A percentile compares a stretch with the other conserved stretches of the same genome.
Evolutionary conservation across 2,888 invertebrate species (phyloP).

Genomic region (Meghimatium bilineatum): DNA sequence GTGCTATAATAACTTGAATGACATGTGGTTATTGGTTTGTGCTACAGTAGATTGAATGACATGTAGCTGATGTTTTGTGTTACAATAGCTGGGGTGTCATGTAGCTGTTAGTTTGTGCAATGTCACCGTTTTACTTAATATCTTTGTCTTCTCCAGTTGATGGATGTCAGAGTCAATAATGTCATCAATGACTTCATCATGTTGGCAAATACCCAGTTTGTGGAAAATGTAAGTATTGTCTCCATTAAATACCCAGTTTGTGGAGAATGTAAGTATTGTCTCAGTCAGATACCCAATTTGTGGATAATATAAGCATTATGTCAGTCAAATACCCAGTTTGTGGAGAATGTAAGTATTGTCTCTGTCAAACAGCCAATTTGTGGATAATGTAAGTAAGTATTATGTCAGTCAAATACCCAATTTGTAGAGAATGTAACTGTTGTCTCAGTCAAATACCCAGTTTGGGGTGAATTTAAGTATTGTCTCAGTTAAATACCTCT

Average conservation of each 20-base stretch:
- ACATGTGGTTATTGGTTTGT: too few relatives aligned
- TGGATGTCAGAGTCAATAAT: constrained; percentile 77
- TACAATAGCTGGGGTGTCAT: too few relatives aligned
- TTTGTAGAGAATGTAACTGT: neutral
- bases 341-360: neutral
- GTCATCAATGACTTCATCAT: constrained; percentile 84
- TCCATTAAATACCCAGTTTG: neutral
- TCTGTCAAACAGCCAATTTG: neutral
- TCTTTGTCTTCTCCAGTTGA: constrained; percentile 61
- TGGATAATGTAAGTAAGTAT: neutral
- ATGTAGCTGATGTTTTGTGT: too few relatives aligned
- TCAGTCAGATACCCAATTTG: too few relatives aligned
- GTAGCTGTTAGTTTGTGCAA: neutral
- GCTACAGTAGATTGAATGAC: too few relatives aligned
- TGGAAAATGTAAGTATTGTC: constrained; percentile 83
- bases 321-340: neutral
- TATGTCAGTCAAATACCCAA: neutral
- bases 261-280: neutral
- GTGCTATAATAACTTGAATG: too few relatives aligned
- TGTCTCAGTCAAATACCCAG: neutral
- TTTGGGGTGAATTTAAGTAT: neutral
- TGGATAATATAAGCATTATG: too few relatives aligned
- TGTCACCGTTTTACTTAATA: neutral
- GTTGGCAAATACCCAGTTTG: constrained; percentile 92
- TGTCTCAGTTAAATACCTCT: too few relatives aligned